These are phyloP conservation scores for Bucco capensis DNA, from an alignment of 2,113 vertebrate genomes.

Conservation along the genomic window DNA sequence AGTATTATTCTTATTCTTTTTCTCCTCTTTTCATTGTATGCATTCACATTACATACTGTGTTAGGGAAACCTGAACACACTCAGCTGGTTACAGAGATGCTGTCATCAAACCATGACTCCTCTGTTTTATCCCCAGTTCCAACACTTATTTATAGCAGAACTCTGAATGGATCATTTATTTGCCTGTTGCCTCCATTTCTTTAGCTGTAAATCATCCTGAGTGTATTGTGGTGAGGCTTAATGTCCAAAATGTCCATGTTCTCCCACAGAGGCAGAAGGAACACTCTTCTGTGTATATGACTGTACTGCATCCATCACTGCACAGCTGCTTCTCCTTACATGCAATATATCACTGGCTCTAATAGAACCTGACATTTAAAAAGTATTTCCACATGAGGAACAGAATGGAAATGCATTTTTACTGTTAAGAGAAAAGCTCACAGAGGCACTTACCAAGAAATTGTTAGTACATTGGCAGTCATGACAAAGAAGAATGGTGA, in stretches of 20 bases:
- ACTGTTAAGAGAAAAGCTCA: not conserved
- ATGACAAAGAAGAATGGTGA: slow-evolving; percentile 81
- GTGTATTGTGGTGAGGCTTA: not conserved
- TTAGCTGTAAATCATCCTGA: not conserved
- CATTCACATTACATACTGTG: not conserved
- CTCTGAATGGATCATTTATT: slow-evolving; percentile 8
- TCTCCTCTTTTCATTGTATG: not conserved
- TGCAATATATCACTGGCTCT: not conserved
- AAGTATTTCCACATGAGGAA: slow-evolving; percentile 1
- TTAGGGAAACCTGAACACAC: not conserved
- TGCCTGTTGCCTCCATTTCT: not conserved
- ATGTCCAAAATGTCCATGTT: not conserved
- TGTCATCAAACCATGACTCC: not conserved
- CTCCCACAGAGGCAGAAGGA: not conserved
- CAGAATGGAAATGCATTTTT: not conserved
- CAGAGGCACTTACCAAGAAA: slow-evolving; percentile 80
- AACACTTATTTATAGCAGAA: not conserved
- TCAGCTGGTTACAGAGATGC: not conserved
- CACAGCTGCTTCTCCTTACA: slow-evolving; percentile 18
- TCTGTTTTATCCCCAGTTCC: not conserved
- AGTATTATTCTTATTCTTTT: not conserved
- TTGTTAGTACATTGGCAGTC: slow-evolving; percentile 68
- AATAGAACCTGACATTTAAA: not conserved
- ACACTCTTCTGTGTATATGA: not conserved
- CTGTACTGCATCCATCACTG: not conserved